A percentile compares a stretch with the other conserved stretches of the same genome.
Conservation (phyloP, 2,113 vertebrate genomes). For the Oryctolagus cuniculus region DNA sequence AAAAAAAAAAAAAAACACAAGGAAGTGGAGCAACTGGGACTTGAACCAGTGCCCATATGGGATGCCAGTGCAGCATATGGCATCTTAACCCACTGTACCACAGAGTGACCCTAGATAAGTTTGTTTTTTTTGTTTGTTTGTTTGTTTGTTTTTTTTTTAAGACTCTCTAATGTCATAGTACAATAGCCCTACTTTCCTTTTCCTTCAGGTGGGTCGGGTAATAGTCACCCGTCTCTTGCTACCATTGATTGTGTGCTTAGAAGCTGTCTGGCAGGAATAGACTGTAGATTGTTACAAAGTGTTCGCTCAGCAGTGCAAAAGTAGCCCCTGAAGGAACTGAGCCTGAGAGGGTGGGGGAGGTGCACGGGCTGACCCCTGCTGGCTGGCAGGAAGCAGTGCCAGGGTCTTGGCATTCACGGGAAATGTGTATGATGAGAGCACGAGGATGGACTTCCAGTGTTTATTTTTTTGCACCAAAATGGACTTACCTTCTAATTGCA, state of each 20-base stretch:
- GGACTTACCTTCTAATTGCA: no score
- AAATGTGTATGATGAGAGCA: no score
- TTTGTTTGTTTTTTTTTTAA: not conserved
- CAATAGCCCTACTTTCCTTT: not conserved
- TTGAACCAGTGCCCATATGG: no score
- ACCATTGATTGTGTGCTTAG: not conserved
- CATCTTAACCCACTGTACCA: not conserved
- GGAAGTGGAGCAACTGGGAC: no score
- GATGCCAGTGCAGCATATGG: no score
- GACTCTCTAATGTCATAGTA: not conserved
- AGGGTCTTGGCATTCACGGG: no score
- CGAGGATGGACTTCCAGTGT: no score
- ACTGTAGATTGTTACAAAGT: not conserved
- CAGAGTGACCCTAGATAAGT: not conserved
- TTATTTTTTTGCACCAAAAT: no score
- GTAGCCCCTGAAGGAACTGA: not conserved
- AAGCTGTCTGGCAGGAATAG: not conserved
- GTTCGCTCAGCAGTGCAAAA: conserved; percentile 12
- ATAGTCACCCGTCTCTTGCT: not conserved
- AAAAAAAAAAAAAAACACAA: no score
- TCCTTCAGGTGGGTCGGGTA: not conserved
- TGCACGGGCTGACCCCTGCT: not conserved
- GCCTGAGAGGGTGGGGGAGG: not conserved
- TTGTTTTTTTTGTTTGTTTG: not conserved
- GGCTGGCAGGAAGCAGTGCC: not conserved